A percentile compares a stretch with the other conserved stretches of the same genome.
phyloP scores from a whole-genome alignment of 2,113 vertebrate species.

The Cepphus grylle region DNA sequence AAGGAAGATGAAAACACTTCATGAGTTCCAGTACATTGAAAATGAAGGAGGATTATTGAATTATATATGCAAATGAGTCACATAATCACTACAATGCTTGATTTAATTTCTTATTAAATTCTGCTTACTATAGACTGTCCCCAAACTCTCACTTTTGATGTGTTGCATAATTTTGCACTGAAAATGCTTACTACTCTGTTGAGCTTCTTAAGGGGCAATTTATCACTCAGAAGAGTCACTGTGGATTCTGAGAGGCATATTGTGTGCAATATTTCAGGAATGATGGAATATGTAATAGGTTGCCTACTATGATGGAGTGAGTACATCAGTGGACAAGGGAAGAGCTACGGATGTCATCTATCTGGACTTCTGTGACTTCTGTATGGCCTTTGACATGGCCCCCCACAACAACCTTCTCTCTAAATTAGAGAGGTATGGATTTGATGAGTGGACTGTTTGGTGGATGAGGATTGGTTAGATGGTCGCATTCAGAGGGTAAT shows the following conservation, averaged over 20 bases:
- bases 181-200: neutral
- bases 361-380: neutral
- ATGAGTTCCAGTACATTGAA: neutral
- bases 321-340: neutral
- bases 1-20: neutral
- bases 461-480: neutral
- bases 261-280: neutral
- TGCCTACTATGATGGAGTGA: neutral
- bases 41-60: neutral
- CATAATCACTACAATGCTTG: neutral
- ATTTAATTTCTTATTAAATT: constrained; percentile 19
- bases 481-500: neutral
- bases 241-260: neutral
- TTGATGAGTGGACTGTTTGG: neutral
- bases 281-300: neutral
- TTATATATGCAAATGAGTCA: neutral
- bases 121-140: neutral
- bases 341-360: neutral
- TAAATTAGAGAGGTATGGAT: neutral
- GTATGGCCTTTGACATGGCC: neutral
- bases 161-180: neutral
- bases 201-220: neutral
- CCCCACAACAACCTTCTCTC: neutral
- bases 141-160: neutral
- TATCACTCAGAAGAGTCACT: neutral